Evolutionary conservation across 2,888 invertebrate genomes (phyloP), one percentile per base, ranked within the genome.

Genomic region (Idaea biselata): DNA sequence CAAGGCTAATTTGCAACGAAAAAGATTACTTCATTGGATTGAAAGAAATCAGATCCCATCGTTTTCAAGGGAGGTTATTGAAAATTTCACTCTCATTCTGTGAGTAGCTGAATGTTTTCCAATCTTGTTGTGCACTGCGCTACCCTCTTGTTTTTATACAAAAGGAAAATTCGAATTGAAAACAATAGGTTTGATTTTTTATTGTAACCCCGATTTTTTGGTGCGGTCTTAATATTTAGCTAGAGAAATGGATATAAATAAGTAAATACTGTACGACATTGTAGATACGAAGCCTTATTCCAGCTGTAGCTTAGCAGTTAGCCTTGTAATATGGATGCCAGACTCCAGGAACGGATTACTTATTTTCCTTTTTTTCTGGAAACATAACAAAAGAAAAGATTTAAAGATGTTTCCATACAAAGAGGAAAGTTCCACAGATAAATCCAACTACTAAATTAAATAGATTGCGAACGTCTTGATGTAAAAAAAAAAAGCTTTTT

Each of bases 61-160:
- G 44, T 44, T 44, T 44, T 44, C 11, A 44, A 25, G 44, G 44
- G 14, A 44, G 44, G 44, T 44, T 44, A 44, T 44, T 44, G 44
- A 44, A 44, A 44, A 44, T 44, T 44, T 44, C 44, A 44, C 44
- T 44, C 11, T 44, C 44, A 44, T 44, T 44, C 44, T 7, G 14
- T 25, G 25, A 25, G 25, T 44, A 44, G 14, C 44, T 11, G 11
- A 44, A 33, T 7, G 33, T 33, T 44, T 44, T 44, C 44, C 44
- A 44, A 44, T 44, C 44, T 44, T 44, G 44, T 44, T 44, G 44
- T 44, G 44, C 44, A 44, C 44, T 44, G 44, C 44, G 44, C 44
- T 8, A 44, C 44, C 44, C 8, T 44, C 44, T 8, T 44, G 44
- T 44, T 44, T 44, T 44, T 44, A 44, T 14, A 44, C 11, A 44